Base-by-base conservation (phyloP, 2,888 invertebrate genomes). In the Conchocele bisecta region DNA sequence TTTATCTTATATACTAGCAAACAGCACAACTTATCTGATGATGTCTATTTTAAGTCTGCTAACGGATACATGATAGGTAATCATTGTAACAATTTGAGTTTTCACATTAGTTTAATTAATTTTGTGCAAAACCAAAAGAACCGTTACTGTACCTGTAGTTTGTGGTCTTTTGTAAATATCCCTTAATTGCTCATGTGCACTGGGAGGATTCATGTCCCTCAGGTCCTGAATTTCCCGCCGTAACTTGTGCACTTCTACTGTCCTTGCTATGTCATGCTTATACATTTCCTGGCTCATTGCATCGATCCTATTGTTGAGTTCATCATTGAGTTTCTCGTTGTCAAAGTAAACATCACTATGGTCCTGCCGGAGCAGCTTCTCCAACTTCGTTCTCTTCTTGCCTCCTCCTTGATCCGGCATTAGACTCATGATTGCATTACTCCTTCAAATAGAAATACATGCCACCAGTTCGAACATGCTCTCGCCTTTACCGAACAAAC, bases 341-440 rank as follows among this genome's bases (percentile, higher is more conserved):
- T 84, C 81, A 56, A 83, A 84, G 58, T 84, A 82, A 17, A 83
- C 78, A 54, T 81, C 80, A 42, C 84, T 84, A 39, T 83, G 83
- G 35, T 84, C 84, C 53, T 82, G 75, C 3, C 79, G 48, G 17
- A 83, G 51, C 3, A 82, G 67, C 37, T 68, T 69, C 46, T 80
- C 83, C 50, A 83, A 20, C 63, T 78, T 73, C 20, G 74, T 74
- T 60, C 75, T 64, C 44, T 73, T 75, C 46, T 81, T 81, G n/a
- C n/a, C n/a, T n/a, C n/a, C n/a, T n/a, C n/a, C n/a, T n/a, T n/a
- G n/a, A n/a, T n/a, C n/a, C n/a, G n/a, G n/a, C n/a, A n/a, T n/a
- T n/a, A n/a, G n/a, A n/a, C n/a, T n/a, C n/a, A n/a, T n/a, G n/a
- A n/a, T n/a, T n/a, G n/a, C n/a, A n/a, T n/a, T n/a, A n/a, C n/a